Evolutionary conservation across 2,797 vertebrate genomes (phyloP).

Genomic region (Triplophysa yarkandensis): DNA sequence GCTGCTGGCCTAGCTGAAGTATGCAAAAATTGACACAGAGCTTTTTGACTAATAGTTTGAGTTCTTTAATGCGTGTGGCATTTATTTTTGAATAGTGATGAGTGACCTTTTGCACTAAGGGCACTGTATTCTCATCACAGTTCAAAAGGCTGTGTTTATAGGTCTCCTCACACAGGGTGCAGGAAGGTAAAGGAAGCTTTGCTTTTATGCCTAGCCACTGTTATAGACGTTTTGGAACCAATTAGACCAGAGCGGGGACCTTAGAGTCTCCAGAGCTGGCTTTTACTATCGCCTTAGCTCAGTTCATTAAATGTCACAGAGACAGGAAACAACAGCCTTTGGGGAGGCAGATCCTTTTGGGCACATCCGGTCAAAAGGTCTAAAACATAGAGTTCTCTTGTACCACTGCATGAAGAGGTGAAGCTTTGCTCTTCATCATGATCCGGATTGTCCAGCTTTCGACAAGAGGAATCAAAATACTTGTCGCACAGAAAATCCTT

Average conservation of each 20-base stretch:
- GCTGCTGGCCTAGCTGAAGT: not conserved
- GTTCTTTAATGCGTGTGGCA: conserved; percentile 12
- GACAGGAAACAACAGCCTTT: conserved; percentile 32
- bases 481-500: not conserved
- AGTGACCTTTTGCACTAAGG: conserved; percentile 35
- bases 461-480: not conserved
- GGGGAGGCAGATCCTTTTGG: conserved; percentile 23
- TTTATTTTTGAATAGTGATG: not conserved
- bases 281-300: conserved; percentile 43
- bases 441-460: not conserved
- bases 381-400: conserved; percentile 8
- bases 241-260: conserved; percentile 45
- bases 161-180: conserved; percentile 43
- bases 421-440: not conserved
- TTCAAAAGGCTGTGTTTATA: conserved; percentile 45
- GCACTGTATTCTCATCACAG: conserved; percentile 40
- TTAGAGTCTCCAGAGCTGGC: conserved; percentile 12
- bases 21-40: not conserved
- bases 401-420: conserved; percentile 13
- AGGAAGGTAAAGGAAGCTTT: conserved; percentile 35
- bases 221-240: conserved; percentile 54
- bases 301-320: conserved; percentile 55
- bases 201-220: conserved; percentile 36
- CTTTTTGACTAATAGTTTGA: not conserved
- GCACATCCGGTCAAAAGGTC: conserved; percentile 45